phyloP scores from a whole-genome alignment of 2,888 invertebrate genomes.

The Pyralis farinalis region DNA sequence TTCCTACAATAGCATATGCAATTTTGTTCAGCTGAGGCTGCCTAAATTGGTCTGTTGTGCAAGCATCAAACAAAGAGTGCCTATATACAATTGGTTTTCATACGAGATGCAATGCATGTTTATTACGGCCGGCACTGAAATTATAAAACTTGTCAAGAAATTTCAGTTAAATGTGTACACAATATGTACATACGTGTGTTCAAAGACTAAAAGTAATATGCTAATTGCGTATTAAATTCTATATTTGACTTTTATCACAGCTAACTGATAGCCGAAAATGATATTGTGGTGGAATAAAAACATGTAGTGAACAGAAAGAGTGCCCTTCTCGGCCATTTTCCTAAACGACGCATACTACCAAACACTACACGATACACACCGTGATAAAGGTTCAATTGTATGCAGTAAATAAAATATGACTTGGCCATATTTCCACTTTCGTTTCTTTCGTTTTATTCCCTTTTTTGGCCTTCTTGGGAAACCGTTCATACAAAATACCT shows the following conservation, averaged over 20 bases:
- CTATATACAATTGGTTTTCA: slow-evolving; percentile 39
- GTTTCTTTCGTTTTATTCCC: slow-evolving; percentile 73
- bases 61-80: slow-evolving; percentile 51
- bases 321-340: slow-evolving; percentile 41
- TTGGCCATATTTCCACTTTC: slow-evolving; percentile 77
- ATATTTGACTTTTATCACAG: too few species aligned
- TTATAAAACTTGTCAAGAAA: too few species aligned
- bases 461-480: slow-evolving; percentile 69
- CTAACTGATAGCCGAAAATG: slow-evolving; percentile 4
- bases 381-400: slow-evolving; percentile 79
- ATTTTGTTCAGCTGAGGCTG: slow-evolving; percentile 55
- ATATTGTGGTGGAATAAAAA: slow-evolving; percentile 42
- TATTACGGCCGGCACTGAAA: not conserved
- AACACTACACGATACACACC: slow-evolving; percentile 70
- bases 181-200: too few species aligned
- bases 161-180: too few species aligned
- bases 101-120: slow-evolving; percentile 13
- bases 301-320: slow-evolving; percentile 38
- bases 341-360: slow-evolving; percentile 59
- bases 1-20: slow-evolving; percentile 55
- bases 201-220: too few species aligned
- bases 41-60: slow-evolving; percentile 54
- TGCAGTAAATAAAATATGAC: slow-evolving; percentile 81
- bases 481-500: slow-evolving; percentile 78
- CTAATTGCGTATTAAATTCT: too few species aligned